Evolutionary conservation across 2,888 invertebrate species (phyloP).

Genomic region (Horisme vitalbata): DNA sequence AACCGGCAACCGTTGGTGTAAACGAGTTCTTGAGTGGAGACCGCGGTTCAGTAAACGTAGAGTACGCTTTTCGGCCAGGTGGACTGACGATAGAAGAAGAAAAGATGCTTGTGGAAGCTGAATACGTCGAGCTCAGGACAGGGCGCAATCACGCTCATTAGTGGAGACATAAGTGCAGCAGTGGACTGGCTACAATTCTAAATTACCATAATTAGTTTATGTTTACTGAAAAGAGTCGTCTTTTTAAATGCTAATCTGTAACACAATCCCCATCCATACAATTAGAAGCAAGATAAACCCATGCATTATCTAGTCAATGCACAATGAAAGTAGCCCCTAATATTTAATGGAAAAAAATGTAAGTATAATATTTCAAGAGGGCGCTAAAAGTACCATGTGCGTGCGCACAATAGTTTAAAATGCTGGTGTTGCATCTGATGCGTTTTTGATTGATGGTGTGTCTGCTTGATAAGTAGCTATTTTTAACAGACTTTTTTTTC

Average conservation of each 20-base stretch:
- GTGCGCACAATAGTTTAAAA: constrained; percentile 68
- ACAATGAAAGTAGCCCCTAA: constrained; percentile 71
- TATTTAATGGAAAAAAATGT: too few relatives aligned
- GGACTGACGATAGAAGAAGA: too few relatives aligned
- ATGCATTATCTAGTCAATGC: constrained; percentile 78
- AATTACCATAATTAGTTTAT: constrained; percentile 72
- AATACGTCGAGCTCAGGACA: too few relatives aligned
- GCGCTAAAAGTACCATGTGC: constrained; percentile 73
- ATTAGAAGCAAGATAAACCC: constrained; percentile 77
- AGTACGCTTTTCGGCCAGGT: too few relatives aligned
- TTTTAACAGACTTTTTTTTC: not conserved
- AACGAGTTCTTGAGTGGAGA: too few relatives aligned
- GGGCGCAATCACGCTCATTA: too few relatives aligned
- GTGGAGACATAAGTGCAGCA: too few relatives aligned
- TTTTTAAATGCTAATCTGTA: constrained; percentile 78
- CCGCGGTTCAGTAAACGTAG: too few relatives aligned
- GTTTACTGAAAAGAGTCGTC: constrained; percentile 54
- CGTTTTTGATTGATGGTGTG: constrained; percentile 59
- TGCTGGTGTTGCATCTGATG: constrained; percentile 52
- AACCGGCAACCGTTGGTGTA: too few relatives aligned
- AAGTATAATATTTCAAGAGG: constrained; percentile 80
- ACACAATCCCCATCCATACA: constrained; percentile 74
- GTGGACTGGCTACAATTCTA: constrained; percentile 35
- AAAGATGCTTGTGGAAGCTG: too few relatives aligned
- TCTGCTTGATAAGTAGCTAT: constrained; percentile 12